phyloP scores from a whole-genome alignment of 2,797 vertebrate species.

The Meriones psammophilus region DNA sequence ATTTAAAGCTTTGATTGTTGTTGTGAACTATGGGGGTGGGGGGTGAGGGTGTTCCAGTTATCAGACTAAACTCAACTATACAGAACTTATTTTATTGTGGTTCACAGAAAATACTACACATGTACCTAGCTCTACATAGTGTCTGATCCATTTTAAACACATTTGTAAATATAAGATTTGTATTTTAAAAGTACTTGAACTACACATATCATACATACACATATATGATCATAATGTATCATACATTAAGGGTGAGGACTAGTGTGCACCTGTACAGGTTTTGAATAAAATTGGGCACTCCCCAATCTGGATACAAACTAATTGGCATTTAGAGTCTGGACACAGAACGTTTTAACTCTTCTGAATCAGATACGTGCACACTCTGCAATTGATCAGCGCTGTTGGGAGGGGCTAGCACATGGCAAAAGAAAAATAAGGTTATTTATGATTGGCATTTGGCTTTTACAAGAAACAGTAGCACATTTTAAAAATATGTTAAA shows the following conservation, averaged over 20 bases:
- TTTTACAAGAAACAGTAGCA: conserved; percentile 58
- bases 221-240: no score
- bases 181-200: conserved; percentile 40
- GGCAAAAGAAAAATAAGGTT: conserved; percentile 71
- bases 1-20: conserved; percentile 87
- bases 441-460: conserved; percentile 74
- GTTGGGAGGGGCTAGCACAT: neutral
- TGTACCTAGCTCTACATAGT: neutral
- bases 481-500: conserved; percentile 36
- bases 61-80: conserved; percentile 82
- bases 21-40: conserved; percentile 64
- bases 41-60: conserved; percentile 71
- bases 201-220: neutral
- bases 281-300: conserved; percentile 56
- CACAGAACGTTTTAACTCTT: conserved; percentile 42
- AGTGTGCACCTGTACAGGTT: neutral
- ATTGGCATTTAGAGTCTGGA: conserved; percentile 51
- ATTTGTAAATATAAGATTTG: conserved; percentile 43
- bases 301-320: conserved; percentile 44
- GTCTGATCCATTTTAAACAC: neutral
- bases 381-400: conserved; percentile 71
- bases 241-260: conserved; percentile 27
- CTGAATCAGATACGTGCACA: conserved; percentile 34
- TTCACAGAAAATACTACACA: conserved; percentile 67
- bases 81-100: conserved; percentile 74